A percentile compares a stretch with the other conserved stretches of the same genome.
Evolutionary conservation across 2,113 vertebrate species (phyloP).

Genomic region (Polypterus senegalus): DNA sequence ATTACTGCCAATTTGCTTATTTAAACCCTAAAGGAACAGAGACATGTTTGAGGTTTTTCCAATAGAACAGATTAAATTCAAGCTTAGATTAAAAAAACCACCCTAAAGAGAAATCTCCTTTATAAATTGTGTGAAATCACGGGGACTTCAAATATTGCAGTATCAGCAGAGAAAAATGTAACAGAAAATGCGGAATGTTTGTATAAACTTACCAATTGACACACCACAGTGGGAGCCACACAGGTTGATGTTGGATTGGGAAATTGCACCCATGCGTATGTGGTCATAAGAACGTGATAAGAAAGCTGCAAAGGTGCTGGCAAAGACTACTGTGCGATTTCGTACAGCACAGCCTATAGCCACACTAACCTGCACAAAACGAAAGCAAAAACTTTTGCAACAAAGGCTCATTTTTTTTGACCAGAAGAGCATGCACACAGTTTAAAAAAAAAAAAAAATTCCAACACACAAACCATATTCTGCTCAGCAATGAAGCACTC

Average conservation of each 20-base stretch:
- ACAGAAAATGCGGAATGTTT: no score
- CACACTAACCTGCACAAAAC: constrained; percentile 54
- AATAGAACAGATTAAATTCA: no score
- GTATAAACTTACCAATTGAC: constrained; percentile 60
- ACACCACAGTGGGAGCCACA: constrained; percentile 69
- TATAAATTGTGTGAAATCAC: no score
- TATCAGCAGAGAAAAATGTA: no score
- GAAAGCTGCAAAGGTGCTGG: constrained; percentile 66
- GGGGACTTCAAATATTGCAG: no score
- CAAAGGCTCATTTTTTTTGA: not conserved
- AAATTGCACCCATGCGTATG: constrained; percentile 74
- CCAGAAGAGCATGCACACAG: no score
- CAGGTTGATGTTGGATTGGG: constrained; percentile 65
- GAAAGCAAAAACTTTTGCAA: not conserved
- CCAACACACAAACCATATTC: constrained; percentile 54
- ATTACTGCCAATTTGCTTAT: no score
- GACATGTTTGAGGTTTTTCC: no score
- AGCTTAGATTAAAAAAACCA: no score
- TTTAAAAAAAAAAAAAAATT: not conserved
- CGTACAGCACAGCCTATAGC: constrained; percentile 65
- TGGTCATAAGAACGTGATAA: constrained; percentile 69
- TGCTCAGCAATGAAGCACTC: constrained; percentile 76
- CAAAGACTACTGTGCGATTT: constrained; percentile 57
- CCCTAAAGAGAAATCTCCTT: no score
- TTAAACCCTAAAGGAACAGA: no score